Base-by-base conservation (phyloP, 1,140 invertebrate species). In the Drosophila nebulosa region DNA sequence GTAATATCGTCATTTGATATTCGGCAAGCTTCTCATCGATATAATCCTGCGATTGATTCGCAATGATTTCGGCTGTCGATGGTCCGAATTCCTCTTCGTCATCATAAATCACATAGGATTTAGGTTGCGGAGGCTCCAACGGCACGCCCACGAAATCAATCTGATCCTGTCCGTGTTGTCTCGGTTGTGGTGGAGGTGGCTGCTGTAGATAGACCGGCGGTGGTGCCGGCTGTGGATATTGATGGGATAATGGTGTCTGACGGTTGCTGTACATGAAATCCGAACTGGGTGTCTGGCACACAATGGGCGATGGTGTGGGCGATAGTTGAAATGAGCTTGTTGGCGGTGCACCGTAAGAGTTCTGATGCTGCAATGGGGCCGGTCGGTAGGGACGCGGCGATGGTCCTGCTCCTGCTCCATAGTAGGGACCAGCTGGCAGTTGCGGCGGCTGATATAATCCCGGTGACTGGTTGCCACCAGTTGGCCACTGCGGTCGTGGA, bases 21-120 rank as follows among this genome's bases (percentile, higher is more conserved):
- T 98, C 97, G 5, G 97, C 96, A 81, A 98, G 94, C 91, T 97
- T 97, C 92, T 98, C 97, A 90, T 98, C 97, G 52, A 98, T 95
- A 89, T 98, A 98, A 92, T 98, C 97, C 92, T 98, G 97, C 64
- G 96, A 97, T 92, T 98, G 97, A 88, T 95, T 95, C 27, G 97
- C 97, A 67, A 98, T 97, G 67, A 98, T 97, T 90, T 98, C 96
- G 9, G 97, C 97, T 2, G 97, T 97, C 55, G 96, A 96, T 4
- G 95, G 95, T 24, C 96, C 96, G 68, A 94, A 93, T 60, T 95
- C 94, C 81, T 95, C 95, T 30, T 95, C 95, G 32, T 95, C 94
- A 84, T 93, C 94, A 63, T 83, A 91, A 84, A 94, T 92, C 69
- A 93, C 93, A 67, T 93, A 93, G 90, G 92, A 92, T 62, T 92